A percentile compares a stretch with the other conserved stretches of the same genome.
These are phyloP conservation scores for Rugalucina vietnamica DNA, from an alignment of 2,888 invertebrate species.

Conservation along the genomic window DNA sequence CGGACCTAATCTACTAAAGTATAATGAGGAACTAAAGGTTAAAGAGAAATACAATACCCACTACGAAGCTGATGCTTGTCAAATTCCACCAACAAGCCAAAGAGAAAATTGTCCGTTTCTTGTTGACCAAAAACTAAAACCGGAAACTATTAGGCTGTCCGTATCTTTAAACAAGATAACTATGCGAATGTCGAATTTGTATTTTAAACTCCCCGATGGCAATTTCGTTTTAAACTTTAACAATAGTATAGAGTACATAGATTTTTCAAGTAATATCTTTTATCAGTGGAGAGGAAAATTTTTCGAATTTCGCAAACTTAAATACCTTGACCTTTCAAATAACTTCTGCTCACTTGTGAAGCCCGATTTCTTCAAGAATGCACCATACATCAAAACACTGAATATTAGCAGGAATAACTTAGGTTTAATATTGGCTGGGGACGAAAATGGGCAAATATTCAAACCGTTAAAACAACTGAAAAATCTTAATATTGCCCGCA, in stretches of 20 bases:
- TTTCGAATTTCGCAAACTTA: conserved; percentile 21
- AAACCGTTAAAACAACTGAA: conserved; percentile 1
- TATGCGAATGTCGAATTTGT: background rate
- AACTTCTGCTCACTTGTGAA: conserved; percentile 27
- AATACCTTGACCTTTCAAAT: conserved; percentile 32
- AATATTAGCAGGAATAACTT: conserved; percentile 31
- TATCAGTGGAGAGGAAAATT: conserved; percentile 22
- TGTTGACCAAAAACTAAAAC: no score
- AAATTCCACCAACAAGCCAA: no score
- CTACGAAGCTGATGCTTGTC: no score
- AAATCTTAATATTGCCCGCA: background rate
- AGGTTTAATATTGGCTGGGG: conserved; percentile 12
- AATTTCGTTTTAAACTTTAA: background rate
- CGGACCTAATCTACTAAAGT: background rate
- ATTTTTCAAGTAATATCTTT: background rate
- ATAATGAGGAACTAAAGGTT: background rate
- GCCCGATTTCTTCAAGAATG: background rate
- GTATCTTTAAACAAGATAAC: no score
- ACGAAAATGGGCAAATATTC: conserved; percentile 8
- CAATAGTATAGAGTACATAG: background rate
- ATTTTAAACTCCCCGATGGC: background rate
- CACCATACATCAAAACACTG: conserved; percentile 12
- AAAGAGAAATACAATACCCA: background rate
- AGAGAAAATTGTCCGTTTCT: no score
- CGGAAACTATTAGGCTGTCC: no score